Evolutionary conservation across 2,888 invertebrate genomes (phyloP).

Genomic region (Malacosoma neustria): DNA sequence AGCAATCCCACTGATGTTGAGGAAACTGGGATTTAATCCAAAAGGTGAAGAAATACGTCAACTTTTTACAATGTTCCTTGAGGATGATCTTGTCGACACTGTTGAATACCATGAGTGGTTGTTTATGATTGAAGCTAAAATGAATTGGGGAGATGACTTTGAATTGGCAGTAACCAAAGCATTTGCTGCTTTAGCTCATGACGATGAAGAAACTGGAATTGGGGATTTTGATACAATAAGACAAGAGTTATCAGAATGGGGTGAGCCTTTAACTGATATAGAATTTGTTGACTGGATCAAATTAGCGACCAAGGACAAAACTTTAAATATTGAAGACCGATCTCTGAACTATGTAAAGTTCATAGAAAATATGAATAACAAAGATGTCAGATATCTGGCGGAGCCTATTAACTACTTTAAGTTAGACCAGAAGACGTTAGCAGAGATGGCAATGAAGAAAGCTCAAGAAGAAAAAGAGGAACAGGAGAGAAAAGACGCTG

Average conservation of each 20-base stretch:
- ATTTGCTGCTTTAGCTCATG: constrained; percentile 47
- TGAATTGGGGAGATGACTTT: constrained; percentile 55
- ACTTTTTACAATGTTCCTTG: constrained; percentile 41
- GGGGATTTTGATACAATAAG: constrained; percentile 39
- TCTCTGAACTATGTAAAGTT: constrained; percentile 45
- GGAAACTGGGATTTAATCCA: constrained; percentile 59
- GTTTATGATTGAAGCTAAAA: constrained; percentile 62
- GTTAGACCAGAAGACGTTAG: constrained; percentile 58
- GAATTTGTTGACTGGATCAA: constrained; percentile 52
- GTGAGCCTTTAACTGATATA: constrained; percentile 47
- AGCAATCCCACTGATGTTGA: constrained; percentile 46
- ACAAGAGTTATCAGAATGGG: constrained; percentile 52
- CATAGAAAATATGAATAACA: constrained; percentile 57
- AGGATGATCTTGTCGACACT: constrained; percentile 56
- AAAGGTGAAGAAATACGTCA: constrained; percentile 44
- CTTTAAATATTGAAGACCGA: constrained; percentile 38
- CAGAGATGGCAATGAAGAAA: constrained; percentile 54
- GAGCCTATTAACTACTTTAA: constrained; percentile 65
- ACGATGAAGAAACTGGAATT: constrained; percentile 46
- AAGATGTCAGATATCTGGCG: constrained; percentile 40
- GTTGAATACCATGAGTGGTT: constrained; percentile 56
- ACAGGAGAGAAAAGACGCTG: constrained; percentile 45
- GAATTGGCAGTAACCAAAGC: constrained; percentile 47
- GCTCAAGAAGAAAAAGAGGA: constrained; percentile 48
- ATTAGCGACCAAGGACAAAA: constrained; percentile 48